These are phyloP conservation scores for Eugnorisma glareosa DNA, from an alignment of 2,888 invertebrate species.

Conservation along the genomic window DNA sequence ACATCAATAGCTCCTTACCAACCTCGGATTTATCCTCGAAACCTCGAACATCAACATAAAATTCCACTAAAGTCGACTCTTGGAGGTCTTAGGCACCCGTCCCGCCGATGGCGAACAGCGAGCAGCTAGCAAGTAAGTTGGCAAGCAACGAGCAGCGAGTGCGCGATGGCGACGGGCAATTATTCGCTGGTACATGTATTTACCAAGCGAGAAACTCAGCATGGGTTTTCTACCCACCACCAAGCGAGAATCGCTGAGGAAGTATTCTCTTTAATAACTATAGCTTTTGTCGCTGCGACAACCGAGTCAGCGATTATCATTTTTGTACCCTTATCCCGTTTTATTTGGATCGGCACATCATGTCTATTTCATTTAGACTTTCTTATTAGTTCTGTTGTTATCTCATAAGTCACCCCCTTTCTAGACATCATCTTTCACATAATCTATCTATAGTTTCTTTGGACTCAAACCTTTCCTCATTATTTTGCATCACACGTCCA, in stretches of 20 bases:
- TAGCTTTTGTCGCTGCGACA: not conserved
- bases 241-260: not conserved
- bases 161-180: not conserved
- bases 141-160: not conserved
- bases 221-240: not conserved
- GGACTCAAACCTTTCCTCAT: not conserved
- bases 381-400: not conserved
- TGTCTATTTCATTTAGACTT: not conserved
- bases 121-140: not conserved
- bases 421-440: not conserved
- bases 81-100: conserved; percentile 38
- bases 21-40: conserved; percentile 28
- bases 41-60: conserved; percentile 57
- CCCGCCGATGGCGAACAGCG: not conserved
- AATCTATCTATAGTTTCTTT: not conserved
- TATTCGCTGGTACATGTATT: not conserved
- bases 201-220: not conserved
- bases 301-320: not conserved
- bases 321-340: not conserved
- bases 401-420: not conserved
- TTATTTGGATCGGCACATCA: not conserved
- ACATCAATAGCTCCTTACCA: conserved; percentile 35
- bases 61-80: conserved; percentile 54
- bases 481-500: not conserved
- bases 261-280: not conserved